These are phyloP conservation scores for Brienomyrus longianalis DNA, from an alignment of 2,113 vertebrate genomes.

Conservation along the genomic window DNA sequence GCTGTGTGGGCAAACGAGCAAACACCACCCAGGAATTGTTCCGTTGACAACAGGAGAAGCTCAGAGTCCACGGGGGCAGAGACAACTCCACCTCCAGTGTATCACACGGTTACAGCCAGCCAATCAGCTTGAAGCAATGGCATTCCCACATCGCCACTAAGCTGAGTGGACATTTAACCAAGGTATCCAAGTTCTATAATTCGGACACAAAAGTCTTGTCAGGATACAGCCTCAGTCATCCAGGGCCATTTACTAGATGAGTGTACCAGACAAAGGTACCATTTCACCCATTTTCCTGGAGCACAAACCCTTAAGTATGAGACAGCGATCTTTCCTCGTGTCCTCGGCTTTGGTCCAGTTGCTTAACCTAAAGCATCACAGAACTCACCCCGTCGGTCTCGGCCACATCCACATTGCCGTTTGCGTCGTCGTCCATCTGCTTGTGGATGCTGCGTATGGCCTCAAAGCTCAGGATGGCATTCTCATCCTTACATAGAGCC, in stretches of 20 bases:
- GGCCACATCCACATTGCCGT: conserved; percentile 80
- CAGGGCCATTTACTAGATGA: not conserved
- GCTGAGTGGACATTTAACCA: not conserved
- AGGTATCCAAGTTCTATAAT: not conserved
- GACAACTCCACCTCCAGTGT: not conserved
- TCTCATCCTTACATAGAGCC: conserved; percentile 70
- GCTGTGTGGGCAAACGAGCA: not conserved
- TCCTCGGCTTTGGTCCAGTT: not conserved
- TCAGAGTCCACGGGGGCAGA: not conserved
- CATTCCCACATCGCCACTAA: not conserved
- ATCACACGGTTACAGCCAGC: not conserved
- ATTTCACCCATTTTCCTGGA: not conserved
- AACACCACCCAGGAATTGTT: not conserved
- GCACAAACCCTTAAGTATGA: not conserved
- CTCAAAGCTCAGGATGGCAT: conserved; percentile 80
- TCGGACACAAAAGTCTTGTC: not conserved
- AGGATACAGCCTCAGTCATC: not conserved
- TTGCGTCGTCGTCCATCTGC: conserved; percentile 90
- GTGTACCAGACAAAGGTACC: not conserved
- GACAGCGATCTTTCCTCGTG: not conserved
- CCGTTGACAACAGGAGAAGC: not conserved
- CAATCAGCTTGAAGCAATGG: not conserved
- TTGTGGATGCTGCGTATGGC: conserved; percentile 86
- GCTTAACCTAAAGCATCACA: not conserved
- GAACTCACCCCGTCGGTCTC: conserved; percentile 81